Evolutionary conservation across 1,140 invertebrate genomes (phyloP), one percentile per base, ranked within the genome.

Genomic region (Rhynchophorus ferrugineus): DNA sequence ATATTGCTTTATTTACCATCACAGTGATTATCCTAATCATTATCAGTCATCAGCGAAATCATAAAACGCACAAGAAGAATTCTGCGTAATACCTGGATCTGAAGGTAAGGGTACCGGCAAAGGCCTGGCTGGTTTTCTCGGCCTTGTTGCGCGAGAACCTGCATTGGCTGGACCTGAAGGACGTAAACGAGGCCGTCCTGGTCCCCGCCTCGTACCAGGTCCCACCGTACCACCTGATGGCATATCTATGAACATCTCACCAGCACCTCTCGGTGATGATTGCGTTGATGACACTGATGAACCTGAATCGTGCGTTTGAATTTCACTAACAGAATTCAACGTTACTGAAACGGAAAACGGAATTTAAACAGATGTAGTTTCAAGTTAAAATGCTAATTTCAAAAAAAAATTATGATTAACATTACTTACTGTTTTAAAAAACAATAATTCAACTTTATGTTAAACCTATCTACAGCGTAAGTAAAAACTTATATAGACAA

Each of bases 121-220:
- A 2, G 79, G 79, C 44, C 76, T 75, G 6, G 79, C 72, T 0
- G 78, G 73, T 44, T 77, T 71, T n/a, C 78, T 66, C 51, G 78
- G 66, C 53, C 75, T 67, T 36, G 71, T 36, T 33, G 72, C 74
- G 7, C 82, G 73, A 17, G 74, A 72, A 13, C 78, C 78, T 43
- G 75, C 72, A 62, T 84, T 76, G 0, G 75, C 69, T 0, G 82
- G 82, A 2, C 81, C 83, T 34, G 73, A 72, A 1, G 76, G 82
- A 56, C 78, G 77, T 42, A 86, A 69, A 3, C 86, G 72, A 0
- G 89, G 89, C 59, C 89, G 67, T 11, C 89, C 89, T 0, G 87
- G 84, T 7, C 86, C 86, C 18, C 85, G 68, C 47, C 81, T 74
- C 2, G 61, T 19, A 5, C 52, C 37, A 35, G 57, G 49, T 9